Conservation (phyloP, 2,888 invertebrate genomes). For the Diplazon laetatorius region DNA sequence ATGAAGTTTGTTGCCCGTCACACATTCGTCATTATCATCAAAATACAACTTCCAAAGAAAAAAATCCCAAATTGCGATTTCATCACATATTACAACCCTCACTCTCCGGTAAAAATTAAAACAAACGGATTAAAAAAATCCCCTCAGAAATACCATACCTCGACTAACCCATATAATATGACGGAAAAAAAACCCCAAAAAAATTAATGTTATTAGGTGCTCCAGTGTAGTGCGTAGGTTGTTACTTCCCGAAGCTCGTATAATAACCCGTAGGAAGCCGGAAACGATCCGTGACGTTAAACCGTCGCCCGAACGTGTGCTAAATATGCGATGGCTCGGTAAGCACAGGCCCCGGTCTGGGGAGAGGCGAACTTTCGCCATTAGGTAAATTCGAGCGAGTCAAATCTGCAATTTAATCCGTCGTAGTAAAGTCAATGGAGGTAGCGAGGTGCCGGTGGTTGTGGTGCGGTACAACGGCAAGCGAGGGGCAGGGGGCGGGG, state of each 20-base stretch:
- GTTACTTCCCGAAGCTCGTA: slow-evolving; percentile 38
- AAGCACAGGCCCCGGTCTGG: neutral
- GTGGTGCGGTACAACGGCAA: slow-evolving; percentile 32
- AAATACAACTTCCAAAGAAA: slow-evolving; percentile 36
- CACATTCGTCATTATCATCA: slow-evolving; percentile 34
- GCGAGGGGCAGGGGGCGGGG: slow-evolving; percentile 2
- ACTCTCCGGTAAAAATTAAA: slow-evolving; percentile 17
- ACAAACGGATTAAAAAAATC: slow-evolving; percentile 26
- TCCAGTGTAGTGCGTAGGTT: slow-evolving; percentile 20
- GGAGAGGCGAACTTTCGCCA: slow-evolving; percentile 62
- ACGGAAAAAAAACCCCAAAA: neutral
- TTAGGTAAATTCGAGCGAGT: slow-evolving; percentile 67
- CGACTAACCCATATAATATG: slow-evolving; percentile 14
- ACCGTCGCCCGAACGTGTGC: slow-evolving; percentile 47
- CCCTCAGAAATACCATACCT: slow-evolving; percentile 10
- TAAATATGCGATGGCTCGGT: slow-evolving; percentile 37
- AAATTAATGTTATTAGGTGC: slow-evolving; percentile 45
- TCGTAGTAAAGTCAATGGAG: slow-evolving; percentile 65
- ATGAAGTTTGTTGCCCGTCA: slow-evolving; percentile 8
- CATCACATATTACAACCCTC: neutral
- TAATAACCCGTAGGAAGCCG: slow-evolving; percentile 13
- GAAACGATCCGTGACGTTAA: slow-evolving; percentile 46
- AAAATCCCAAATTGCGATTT: slow-evolving; percentile 34
- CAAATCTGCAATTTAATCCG: slow-evolving; percentile 69
- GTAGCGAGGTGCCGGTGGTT: slow-evolving; percentile 30